These are phyloP conservation scores for Catajapyx aquilonaris DNA, from an alignment of 1,140 invertebrate species.

Conservation along the genomic window DNA sequence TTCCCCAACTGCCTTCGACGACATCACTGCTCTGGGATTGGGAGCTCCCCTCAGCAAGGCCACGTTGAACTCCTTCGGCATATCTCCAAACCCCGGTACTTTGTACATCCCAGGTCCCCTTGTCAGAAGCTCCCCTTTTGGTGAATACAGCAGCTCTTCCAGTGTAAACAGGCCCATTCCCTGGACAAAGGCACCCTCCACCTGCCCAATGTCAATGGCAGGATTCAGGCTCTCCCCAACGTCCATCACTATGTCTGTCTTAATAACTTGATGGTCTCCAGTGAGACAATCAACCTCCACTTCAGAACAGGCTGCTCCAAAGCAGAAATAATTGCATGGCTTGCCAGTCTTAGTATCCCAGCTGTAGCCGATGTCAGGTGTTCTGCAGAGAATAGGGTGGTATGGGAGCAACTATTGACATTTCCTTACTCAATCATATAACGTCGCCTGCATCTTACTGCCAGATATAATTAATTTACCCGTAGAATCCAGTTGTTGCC, in stretches of 20 bases:
- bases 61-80: slow-evolving; percentile 81
- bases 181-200: slow-evolving; percentile 85
- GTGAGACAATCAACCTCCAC: slow-evolving; percentile 77
- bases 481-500: slow-evolving; percentile 68
- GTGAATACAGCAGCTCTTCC: slow-evolving; percentile 71
- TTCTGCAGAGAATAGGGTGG: slow-evolving; percentile 19
- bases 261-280: slow-evolving; percentile 64
- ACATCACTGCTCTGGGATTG: slow-evolving; percentile 78
- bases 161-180: slow-evolving; percentile 80
- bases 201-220: slow-evolving; percentile 87
- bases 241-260: slow-evolving; percentile 91
- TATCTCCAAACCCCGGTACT: slow-evolving; percentile 72
- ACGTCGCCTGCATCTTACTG: too few relatives aligned
- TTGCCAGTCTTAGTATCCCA: slow-evolving; percentile 44
- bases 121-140: slow-evolving; percentile 55
- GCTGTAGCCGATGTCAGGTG: slow-evolving; percentile 56
- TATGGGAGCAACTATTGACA: neutral
- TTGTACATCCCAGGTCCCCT: slow-evolving; percentile 85
- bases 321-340: slow-evolving; percentile 61
- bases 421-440: too few relatives aligned
- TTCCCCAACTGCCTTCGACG: slow-evolving; percentile 60
- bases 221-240: slow-evolving; percentile 80
- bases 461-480: too few relatives aligned
- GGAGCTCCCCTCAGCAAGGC: slow-evolving; percentile 48
- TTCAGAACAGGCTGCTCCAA: slow-evolving; percentile 52